Conservation (phyloP, 2,888 invertebrate species). For the Hipparchia semele region DNA sequence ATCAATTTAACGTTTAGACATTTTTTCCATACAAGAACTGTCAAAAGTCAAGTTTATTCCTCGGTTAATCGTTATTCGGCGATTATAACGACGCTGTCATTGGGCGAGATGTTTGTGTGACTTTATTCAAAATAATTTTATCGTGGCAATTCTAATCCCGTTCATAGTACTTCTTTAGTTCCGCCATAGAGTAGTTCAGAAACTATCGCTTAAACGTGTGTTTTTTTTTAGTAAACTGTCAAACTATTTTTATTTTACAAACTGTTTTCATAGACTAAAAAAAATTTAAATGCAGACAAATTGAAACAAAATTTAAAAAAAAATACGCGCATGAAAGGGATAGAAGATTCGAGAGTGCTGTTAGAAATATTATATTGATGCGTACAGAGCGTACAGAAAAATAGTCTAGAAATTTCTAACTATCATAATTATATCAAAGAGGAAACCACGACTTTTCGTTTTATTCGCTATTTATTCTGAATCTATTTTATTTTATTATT, state of each 20-base stretch:
- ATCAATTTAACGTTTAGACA: too few relatives aligned
- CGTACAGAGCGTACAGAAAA: slow-evolving; percentile 59
- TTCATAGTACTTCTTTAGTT: neutral
- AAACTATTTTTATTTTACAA: slow-evolving; percentile 39
- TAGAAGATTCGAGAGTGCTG: slow-evolving; percentile 43
- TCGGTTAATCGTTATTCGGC: too few relatives aligned
- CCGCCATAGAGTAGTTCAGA: slow-evolving; percentile 4
- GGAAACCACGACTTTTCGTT: slow-evolving; percentile 46
- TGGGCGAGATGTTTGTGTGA: too few relatives aligned
- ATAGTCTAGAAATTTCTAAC: slow-evolving; percentile 50
- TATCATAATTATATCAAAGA: slow-evolving; percentile 36
- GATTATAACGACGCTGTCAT: too few relatives aligned
- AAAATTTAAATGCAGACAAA: slow-evolving; percentile 41
- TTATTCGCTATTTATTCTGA: slow-evolving; percentile 56
- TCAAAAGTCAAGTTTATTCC: too few relatives aligned
- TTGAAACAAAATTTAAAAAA: slow-evolving; percentile 49
- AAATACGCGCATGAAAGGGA: slow-evolving; percentile 31
- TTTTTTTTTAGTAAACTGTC: neutral
- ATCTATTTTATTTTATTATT: slow-evolving; percentile 53
- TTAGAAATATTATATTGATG: slow-evolving; percentile 47
- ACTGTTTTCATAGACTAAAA: slow-evolving; percentile 62
- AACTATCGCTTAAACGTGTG: neutral
- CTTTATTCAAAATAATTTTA: neutral
- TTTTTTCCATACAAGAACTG: too few relatives aligned
- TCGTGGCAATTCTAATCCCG: neutral